phyloP scores from a whole-genome alignment of 2,113 vertebrate genomes.

The Hymenochirus boettgeri region DNA sequence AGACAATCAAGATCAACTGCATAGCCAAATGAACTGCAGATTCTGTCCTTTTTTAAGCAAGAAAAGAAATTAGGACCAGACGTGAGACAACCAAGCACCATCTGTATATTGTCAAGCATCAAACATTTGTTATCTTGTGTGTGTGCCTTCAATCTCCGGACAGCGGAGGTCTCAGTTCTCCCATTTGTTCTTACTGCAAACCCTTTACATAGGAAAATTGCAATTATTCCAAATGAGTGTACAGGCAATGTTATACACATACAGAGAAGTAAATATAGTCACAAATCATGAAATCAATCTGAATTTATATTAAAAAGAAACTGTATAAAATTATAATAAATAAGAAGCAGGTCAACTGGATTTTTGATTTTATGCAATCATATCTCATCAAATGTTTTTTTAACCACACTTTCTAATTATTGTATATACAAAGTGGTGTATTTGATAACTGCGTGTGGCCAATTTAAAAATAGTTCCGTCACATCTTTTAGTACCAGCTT shows the following conservation, averaged over 20 bases:
- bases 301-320: too few species aligned
- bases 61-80: conserved; percentile 37
- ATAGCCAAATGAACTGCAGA: conserved; percentile 32
- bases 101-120: conserved; percentile 36
- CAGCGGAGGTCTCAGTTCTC: conserved; percentile 17
- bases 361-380: too few species aligned
- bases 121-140: conserved; percentile 27
- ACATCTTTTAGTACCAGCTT: too few species aligned
- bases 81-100: conserved; percentile 17
- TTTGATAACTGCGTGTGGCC: too few species aligned
- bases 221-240: background rate
- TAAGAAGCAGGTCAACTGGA: too few species aligned
- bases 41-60: conserved; percentile 26
- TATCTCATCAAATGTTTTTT: too few species aligned
- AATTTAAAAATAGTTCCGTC: too few species aligned
- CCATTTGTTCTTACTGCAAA: conserved; percentile 1
- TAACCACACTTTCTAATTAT: too few species aligned
- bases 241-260: background rate
- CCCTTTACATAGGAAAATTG: conserved; percentile 1
- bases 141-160: conserved; percentile 29
- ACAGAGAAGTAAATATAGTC: background rate
- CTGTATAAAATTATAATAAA: too few species aligned
- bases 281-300: too few species aligned
- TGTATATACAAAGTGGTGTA: too few species aligned
- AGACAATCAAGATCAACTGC: conserved; percentile 22